Percentiles rank a stretch among this genome's conserved stretches.
phyloP scores from a whole-genome alignment of 2,888 invertebrate genomes.

The Dorcus parallelipipedus region DNA sequence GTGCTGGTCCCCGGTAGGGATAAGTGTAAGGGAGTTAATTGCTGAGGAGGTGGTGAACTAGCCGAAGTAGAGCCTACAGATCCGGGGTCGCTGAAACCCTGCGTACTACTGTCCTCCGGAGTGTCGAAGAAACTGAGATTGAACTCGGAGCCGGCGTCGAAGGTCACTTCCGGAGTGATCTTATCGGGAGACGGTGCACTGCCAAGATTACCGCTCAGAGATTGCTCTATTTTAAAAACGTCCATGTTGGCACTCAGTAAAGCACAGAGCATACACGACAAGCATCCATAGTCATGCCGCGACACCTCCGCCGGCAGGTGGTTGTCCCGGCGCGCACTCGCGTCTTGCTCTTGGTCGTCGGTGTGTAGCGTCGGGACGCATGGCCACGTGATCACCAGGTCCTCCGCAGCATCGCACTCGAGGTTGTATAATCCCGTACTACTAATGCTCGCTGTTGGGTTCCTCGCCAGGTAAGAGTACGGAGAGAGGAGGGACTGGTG shows the following conservation, averaged over 20 bases:
- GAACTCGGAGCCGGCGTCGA: slow-evolving; percentile 75
- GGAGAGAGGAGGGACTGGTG: slow-evolving; percentile 37
- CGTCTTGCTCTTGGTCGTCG: slow-evolving; percentile 18
- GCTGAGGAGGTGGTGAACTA: slow-evolving; percentile 46
- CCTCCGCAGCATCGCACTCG: slow-evolving; percentile 40
- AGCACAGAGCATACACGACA: slow-evolving; percentile 17
- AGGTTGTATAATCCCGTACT: slow-evolving; percentile 43
- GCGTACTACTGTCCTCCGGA: slow-evolving; percentile 63
- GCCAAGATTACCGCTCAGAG: slow-evolving; percentile 60
- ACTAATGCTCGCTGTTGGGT: slow-evolving; percentile 44
- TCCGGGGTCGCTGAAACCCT: slow-evolving; percentile 65
- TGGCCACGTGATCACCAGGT: slow-evolving; percentile 38
- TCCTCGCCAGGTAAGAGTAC: slow-evolving; percentile 44
- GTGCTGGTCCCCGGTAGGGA: slow-evolving; percentile 37
- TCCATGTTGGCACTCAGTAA: slow-evolving; percentile 54
- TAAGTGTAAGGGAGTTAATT: slow-evolving; percentile 34
- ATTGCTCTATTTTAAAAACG: slow-evolving; percentile 69
- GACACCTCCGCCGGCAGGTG: slow-evolving; percentile 37
- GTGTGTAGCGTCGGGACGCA: slow-evolving; percentile 34
- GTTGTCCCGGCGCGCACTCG: slow-evolving; percentile 33
- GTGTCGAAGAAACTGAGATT: slow-evolving; percentile 78
- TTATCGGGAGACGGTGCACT: slow-evolving; percentile 60
- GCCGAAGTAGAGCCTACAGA: slow-evolving; percentile 59
- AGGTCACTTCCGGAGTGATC: slow-evolving; percentile 62
- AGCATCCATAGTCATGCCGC: slow-evolving; percentile 13